Percentiles rank a stretch among this genome's conserved stretches.
Evolutionary conservation across 2,797 vertebrate species (phyloP).

Genomic region (Sebastes elongatus): DNA sequence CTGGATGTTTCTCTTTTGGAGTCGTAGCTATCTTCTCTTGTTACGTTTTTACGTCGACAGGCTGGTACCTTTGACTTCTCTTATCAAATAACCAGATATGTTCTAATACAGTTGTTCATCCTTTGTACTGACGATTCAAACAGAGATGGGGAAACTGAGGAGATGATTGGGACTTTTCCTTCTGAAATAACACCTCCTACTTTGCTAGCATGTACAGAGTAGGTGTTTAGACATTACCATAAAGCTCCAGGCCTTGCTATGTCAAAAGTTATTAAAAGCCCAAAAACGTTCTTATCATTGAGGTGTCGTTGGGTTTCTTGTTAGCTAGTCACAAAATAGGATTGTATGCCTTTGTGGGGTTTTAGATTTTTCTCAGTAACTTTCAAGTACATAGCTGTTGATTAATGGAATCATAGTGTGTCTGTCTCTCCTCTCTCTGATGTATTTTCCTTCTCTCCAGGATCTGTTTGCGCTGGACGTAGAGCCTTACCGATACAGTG

Average conservation of each 20-base stretch:
- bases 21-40: neutral
- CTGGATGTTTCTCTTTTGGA: neutral
- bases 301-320: neutral
- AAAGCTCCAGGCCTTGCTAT: neutral
- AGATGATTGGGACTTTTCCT: neutral
- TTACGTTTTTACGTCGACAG: too few relatives aligned
- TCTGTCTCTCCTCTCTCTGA: neutral
- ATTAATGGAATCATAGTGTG: neutral
- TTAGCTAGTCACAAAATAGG: neutral
- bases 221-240: neutral
- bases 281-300: neutral
- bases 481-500: conserved; percentile 95
- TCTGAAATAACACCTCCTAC: neutral
- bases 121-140: neutral
- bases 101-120: neutral
- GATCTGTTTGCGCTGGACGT: conserved; percentile 96
- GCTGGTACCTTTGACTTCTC: neutral
- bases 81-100: neutral
- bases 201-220: neutral
- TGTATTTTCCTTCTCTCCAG: conserved; percentile 64
- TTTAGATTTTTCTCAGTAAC: neutral
- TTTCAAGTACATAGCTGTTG: neutral
- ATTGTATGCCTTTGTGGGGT: neutral
- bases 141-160: neutral
- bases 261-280: neutral